A percentile compares a stretch with the other conserved stretches of the same genome.
These are phyloP conservation scores for Dryobotodes eremita DNA, from an alignment of 2,888 invertebrate species.

Conservation along the genomic window DNA sequence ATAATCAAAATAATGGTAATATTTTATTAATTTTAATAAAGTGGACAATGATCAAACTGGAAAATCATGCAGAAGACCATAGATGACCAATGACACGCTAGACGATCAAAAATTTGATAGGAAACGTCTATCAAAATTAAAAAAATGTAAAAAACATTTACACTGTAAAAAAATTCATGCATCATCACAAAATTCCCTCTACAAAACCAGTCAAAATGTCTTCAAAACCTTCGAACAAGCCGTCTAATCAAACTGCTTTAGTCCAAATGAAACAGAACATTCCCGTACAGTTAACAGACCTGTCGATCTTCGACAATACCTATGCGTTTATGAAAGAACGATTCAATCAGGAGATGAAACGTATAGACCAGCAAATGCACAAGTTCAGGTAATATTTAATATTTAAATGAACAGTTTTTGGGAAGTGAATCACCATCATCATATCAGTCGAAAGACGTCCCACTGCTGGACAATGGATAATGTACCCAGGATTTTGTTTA, in stretches of 20 bases:
- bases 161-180: neutral
- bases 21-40: neutral
- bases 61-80: neutral
- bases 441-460: neutral
- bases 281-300: slow-evolving; percentile 72
- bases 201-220: slow-evolving; percentile 34
- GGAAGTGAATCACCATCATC: neutral
- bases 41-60: neutral
- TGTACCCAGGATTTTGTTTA: neutral
- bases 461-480: neutral
- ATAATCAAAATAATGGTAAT: neutral
- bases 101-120: neutral
- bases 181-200: neutral
- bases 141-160: neutral
- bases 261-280: slow-evolving; percentile 64
- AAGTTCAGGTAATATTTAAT: slow-evolving; percentile 73
- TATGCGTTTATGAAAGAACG: slow-evolving; percentile 74
- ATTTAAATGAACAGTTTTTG: neutral
- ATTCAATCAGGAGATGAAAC: slow-evolving; percentile 77
- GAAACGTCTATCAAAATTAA: slow-evolving; percentile 17
- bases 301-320: slow-evolving; percentile 74
- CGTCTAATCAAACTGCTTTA: slow-evolving; percentile 14
- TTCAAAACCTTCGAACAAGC: neutral
- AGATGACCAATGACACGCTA: neutral
- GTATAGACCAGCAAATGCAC: slow-evolving; percentile 78